Conservation (phyloP, 2,797 vertebrate species). For the Acipenser transmontanus region DNA sequence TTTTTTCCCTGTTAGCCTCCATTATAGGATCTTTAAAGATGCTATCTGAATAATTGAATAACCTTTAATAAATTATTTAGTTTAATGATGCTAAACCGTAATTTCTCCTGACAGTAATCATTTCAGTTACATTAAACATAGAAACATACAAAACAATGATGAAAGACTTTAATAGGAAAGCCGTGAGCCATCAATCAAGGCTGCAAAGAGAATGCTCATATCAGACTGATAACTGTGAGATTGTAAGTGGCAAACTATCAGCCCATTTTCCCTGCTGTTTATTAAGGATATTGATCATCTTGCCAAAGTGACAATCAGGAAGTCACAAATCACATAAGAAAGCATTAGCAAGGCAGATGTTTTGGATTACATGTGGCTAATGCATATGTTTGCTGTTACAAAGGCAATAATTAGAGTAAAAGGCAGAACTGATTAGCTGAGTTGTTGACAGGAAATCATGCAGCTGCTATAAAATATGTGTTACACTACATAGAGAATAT, state of each 20-base stretch:
- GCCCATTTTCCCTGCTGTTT: neutral
- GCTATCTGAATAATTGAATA: too few relatives aligned
- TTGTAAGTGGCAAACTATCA: neutral
- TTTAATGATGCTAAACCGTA: conserved; percentile 2
- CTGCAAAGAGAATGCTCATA: neutral
- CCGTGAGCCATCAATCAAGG: neutral
- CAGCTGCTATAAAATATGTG: conserved; percentile 23
- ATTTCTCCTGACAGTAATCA: neutral
- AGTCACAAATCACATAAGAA: conserved; percentile 27
- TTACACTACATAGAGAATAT: too few relatives aligned
- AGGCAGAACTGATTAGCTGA: conserved; percentile 33
- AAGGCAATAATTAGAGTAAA: conserved; percentile 31
- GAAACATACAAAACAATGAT: conserved; percentile 3
- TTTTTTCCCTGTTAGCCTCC: too few relatives aligned
- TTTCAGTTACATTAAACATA: conserved; percentile 7
- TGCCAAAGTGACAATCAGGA: conserved; percentile 31
- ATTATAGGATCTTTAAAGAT: too few relatives aligned
- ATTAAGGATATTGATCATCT: conserved; percentile 29
- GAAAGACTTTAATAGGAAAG: conserved; percentile 4
- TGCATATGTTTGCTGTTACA: conserved; percentile 33
- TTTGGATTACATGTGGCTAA: conserved; percentile 38
- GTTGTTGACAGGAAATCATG: conserved; percentile 21
- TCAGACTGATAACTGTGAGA: neutral
- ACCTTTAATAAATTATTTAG: neutral
- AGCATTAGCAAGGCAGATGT: conserved; percentile 29